Conservation (phyloP, 2,113 vertebrate species). For the Jacana jacana region DNA sequence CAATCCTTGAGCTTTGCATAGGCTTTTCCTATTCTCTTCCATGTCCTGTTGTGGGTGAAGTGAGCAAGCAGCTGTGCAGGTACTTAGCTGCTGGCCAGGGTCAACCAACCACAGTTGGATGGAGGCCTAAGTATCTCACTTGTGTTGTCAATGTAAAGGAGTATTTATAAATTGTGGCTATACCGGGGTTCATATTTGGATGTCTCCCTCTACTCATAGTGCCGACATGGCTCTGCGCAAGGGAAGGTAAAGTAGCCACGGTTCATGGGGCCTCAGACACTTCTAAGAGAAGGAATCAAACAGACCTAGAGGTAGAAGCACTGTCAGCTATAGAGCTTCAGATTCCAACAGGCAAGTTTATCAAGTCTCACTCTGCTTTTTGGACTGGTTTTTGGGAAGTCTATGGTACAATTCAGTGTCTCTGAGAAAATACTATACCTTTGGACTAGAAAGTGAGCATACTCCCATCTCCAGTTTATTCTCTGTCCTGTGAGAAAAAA, state of each 20-base stretch:
- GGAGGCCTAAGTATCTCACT: background rate
- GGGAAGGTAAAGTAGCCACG: background rate
- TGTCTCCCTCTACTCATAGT: background rate
- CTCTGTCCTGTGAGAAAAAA: background rate
- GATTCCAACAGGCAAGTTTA: background rate
- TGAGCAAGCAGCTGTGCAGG: background rate
- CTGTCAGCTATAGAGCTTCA: background rate
- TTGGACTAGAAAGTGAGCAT: background rate
- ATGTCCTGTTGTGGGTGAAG: background rate
- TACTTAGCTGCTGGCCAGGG: background rate
- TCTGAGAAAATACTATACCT: background rate
- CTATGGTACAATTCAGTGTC: background rate
- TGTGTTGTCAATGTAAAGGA: too few relatives aligned
- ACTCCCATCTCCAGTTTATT: background rate
- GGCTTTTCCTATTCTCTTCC: background rate
- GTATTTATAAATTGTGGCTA: background rate
- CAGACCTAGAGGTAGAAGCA: background rate
- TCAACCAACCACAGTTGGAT: background rate
- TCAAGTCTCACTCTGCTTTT: background rate
- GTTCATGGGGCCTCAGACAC: rapidly evolving
- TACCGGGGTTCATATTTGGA: background rate
- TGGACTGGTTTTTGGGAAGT: background rate
- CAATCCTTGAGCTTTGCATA: background rate
- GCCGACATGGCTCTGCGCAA: rapidly evolving
- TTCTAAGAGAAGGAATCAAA: background rate